phyloP scores from a whole-genome alignment of 1,140 invertebrate genomes.

The Drosophila obscura region DNA sequence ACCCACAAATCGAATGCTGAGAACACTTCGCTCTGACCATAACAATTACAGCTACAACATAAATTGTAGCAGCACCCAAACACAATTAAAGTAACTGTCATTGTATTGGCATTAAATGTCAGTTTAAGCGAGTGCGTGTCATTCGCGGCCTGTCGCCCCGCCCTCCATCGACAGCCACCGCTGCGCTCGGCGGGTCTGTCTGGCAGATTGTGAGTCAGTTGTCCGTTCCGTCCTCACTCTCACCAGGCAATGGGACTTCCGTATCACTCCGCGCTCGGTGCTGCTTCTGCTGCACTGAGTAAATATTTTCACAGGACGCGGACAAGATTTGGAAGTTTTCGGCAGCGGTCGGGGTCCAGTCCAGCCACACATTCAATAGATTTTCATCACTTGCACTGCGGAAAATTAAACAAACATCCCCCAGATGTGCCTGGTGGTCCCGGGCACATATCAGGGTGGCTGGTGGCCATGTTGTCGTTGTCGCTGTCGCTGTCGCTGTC shows the following conservation, averaged over 20 bases:
- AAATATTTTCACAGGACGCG: conserved; percentile 68
- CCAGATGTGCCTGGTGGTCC: conserved; percentile 40
- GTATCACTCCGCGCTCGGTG: conserved; percentile 58
- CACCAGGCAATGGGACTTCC: conserved; percentile 51
- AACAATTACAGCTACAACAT: conserved; percentile 76
- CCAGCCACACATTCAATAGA: conserved; percentile 73
- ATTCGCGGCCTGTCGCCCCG: conserved; percentile 53
- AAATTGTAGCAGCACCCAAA: conserved; percentile 76
- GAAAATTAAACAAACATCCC: conserved; percentile 81
- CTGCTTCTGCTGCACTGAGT: conserved; percentile 44
- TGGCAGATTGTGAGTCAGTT: conserved; percentile 41
- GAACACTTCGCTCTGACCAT: conserved; percentile 45
- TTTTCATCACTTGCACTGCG: conserved; percentile 78
- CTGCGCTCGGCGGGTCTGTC: neutral
- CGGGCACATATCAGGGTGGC: conserved; percentile 21
- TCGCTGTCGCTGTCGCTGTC: conserved; percentile 19
- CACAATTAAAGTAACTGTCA: conserved; percentile 83
- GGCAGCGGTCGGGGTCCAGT: conserved; percentile 15
- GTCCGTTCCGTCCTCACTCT: conserved; percentile 13
- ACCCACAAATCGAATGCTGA: conserved; percentile 9
- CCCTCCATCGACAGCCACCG: neutral
- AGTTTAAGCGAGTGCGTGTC: conserved; percentile 82
- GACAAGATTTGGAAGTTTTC: conserved; percentile 41
- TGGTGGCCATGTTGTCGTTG: conserved; percentile 32
- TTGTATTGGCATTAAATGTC: conserved; percentile 83